Evolutionary conservation across 92 coral and sea anemone species (phyloP).

Genomic region (Plumapathes pennacea): DNA sequence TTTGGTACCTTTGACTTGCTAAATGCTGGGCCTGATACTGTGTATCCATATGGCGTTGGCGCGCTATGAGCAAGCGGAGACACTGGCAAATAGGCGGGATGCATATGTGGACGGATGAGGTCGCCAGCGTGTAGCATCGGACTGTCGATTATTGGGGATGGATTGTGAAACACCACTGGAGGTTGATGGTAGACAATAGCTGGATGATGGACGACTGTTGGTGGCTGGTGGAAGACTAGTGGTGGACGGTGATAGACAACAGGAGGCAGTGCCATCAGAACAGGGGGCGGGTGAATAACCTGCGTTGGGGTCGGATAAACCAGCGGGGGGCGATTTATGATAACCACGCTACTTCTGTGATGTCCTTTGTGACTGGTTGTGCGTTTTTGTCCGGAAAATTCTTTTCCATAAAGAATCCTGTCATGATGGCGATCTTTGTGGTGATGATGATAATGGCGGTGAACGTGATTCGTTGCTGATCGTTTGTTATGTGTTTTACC

Average conservation of each 20-base stretch:
- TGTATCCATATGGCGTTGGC: conserved; percentile 38
- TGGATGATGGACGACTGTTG: conserved; percentile 68
- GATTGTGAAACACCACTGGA: conserved; percentile 63
- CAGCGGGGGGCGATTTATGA: conserved; percentile 63
- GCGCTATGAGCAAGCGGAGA: conserved; percentile 42
- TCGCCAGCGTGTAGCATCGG: conserved; percentile 48
- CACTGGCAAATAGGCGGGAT: conserved; percentile 37
- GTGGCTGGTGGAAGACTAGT: conserved; percentile 61
- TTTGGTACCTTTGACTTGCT: conserved; percentile 53
- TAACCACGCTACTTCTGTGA: conserved; percentile 44
- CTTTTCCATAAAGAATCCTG: conserved; percentile 3
- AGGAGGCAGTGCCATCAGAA: conserved; percentile 62
- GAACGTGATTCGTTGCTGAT: conserved; percentile 13
- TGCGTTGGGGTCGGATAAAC: conserved; percentile 57
- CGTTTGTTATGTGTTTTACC: conserved; percentile 16
- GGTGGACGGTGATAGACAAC: conserved; percentile 61
- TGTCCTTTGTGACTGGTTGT: conserved; percentile 52
- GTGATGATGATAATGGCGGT: conserved; percentile 27
- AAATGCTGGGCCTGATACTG: conserved; percentile 18
- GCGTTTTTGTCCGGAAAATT: conserved; percentile 5
- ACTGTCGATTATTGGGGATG: conserved; percentile 46
- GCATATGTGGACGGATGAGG: conserved; percentile 32
- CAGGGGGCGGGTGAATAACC: conserved; percentile 49
- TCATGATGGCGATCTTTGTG: conserved; percentile 42
- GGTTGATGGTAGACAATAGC: conserved; percentile 57